Conservation (phyloP, 2,797 vertebrate genomes). For the Picus viridis region DNA sequence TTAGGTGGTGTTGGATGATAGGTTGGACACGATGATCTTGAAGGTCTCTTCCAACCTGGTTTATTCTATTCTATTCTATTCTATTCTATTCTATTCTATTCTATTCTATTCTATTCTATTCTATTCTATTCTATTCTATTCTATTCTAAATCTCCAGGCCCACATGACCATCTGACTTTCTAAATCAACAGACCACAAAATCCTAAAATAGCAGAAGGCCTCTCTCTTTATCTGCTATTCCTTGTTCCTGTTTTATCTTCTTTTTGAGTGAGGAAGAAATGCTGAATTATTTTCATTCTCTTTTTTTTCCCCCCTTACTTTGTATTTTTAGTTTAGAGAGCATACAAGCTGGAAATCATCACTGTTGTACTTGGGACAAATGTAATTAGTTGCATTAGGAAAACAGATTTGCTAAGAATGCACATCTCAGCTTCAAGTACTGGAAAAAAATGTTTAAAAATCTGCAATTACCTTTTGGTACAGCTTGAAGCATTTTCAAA, state of each 20-base stretch:
- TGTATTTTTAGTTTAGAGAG: not conserved
- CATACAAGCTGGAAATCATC: not conserved
- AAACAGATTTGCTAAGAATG: not conserved
- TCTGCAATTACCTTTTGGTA: not conserved
- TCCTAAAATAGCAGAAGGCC: not conserved
- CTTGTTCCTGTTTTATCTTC: slow-evolving; percentile 25
- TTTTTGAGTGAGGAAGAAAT: slow-evolving; percentile 2
- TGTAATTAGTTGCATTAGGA: not conserved
- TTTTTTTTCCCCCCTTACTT: not conserved
- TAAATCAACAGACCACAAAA: not conserved
- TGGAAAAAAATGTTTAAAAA: not conserved
- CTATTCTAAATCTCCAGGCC: not conserved
- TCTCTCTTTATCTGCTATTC: not conserved
- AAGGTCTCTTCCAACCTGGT: no score
- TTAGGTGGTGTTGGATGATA: no score
- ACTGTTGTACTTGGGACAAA: not conserved
- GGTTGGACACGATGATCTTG: no score
- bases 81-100: no score
- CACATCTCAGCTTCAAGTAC: not conserved
- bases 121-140: no score
- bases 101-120: no score
- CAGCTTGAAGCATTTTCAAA: not conserved
- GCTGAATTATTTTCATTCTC: slow-evolving; percentile 31
- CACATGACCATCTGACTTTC: not conserved
- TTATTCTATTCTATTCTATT: no score